Base-by-base conservation (phyloP, 2,888 invertebrate species). In the Drosophila maculinotata region DNA sequence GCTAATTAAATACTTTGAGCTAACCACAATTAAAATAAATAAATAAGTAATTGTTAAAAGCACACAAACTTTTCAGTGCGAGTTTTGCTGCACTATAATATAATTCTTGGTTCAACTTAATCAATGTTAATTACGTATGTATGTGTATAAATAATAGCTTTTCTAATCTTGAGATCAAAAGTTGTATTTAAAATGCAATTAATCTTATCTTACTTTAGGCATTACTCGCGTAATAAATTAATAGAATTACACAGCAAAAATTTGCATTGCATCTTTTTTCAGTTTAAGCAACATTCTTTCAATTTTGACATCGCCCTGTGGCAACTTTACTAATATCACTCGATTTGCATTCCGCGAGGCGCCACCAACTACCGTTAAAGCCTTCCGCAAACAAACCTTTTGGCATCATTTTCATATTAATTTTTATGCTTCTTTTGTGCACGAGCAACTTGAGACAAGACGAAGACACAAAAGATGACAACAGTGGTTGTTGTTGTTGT, bases 401-500 rank as follows among this genome's bases (percentile, higher is more conserved):
- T 17, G 49, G 45, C 38, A 63, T 30, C 44, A 44, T 33, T 63
- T 33, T 62, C 20, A 39, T 51, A 33, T 45, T 52, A n/a, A 39
- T 47, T 25, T 31, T 47, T 10, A 33, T n/a, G 1, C 3, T 45
- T 1, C 12, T 8, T 17, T 38, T 44, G 12, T 33, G 26, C 17
- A 25, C 10, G 23, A 28, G n/a, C 26, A 38, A 25, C 42, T 17
- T n/a, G 42, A 44, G 42, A 44, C 42, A 20, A 8, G 35, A 25
- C 15, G 36, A 33, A 17, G 49, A 12, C 45, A 72, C 41, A 73
- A 71, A 73, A 49, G 71, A 48, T 74, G 71, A 74, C 69, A 68
- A 52, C 53, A 63, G 69, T 62, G 68, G 54, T 63, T 72, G 54
- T 63, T 69, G 47, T 48, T 35, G 36, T 30, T 12, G 9, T 45